These are phyloP conservation scores for Perizoma flavofasciatum DNA, from an alignment of 2,888 invertebrate genomes.

Conservation along the genomic window DNA sequence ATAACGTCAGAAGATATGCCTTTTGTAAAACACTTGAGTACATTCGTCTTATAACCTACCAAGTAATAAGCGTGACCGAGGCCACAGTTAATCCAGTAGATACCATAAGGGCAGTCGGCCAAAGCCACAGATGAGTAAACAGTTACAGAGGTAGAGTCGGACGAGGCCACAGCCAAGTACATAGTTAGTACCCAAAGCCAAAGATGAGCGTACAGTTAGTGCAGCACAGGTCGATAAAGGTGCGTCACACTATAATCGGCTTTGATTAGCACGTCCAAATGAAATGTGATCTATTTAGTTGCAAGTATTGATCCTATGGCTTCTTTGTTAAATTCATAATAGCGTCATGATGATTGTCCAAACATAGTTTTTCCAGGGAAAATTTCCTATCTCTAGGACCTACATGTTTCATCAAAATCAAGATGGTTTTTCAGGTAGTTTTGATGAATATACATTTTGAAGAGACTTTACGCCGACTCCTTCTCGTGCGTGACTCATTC, in stretches of 20 bases:
- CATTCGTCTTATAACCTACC: constrained; percentile 5
- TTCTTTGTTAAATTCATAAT: constrained; percentile 16
- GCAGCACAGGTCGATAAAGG: constrained; percentile 25
- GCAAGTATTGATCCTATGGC: constrained; percentile 14
- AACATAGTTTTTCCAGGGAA: too few species aligned
- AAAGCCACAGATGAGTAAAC: constrained; percentile 1
- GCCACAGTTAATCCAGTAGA: constrained; percentile 1
- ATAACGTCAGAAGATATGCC: constrained; percentile 13
- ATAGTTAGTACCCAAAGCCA: too few species aligned
- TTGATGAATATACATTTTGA: too few species aligned
- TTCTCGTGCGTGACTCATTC: too few species aligned
- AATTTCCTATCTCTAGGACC: too few species aligned
- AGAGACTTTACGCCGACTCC: too few species aligned
- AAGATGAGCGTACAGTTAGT: too few species aligned
- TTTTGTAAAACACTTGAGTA: neutral
- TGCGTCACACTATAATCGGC: constrained; percentile 43
- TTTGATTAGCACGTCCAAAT: constrained; percentile 25
- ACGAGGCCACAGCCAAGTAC: too few species aligned
- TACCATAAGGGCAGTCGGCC: neutral
- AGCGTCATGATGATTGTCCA: too few species aligned
- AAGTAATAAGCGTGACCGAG: neutral
- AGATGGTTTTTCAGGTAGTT: too few species aligned
- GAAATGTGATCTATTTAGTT: constrained; percentile 25
- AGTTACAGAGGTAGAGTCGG: constrained; percentile 1
- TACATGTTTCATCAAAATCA: too few species aligned